phyloP scores from a whole-genome alignment of 2,797 vertebrate genomes.

The Sparidentex hasta region DNA sequence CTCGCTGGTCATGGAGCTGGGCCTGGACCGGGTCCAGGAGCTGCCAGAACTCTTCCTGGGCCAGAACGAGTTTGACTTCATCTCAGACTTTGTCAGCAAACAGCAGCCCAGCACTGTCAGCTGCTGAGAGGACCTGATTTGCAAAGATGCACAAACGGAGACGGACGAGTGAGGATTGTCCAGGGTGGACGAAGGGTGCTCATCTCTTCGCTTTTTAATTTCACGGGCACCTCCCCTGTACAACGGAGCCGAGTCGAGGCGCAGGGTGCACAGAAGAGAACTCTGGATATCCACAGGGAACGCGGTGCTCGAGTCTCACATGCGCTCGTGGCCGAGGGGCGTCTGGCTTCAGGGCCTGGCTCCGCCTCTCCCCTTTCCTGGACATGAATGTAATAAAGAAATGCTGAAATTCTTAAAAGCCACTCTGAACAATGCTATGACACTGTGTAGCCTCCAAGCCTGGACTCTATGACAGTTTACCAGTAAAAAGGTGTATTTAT shows the following conservation, averaged over 20 bases:
- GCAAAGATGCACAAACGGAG: conserved; percentile 38
- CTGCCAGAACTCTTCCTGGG: conserved; percentile 97
- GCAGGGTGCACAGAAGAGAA: conserved; percentile 62
- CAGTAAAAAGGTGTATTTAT: conserved; percentile 87
- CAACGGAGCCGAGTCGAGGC: conserved; percentile 37
- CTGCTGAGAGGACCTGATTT: conserved; percentile 86
- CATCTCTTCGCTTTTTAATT: conserved; percentile 59
- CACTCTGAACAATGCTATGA: conserved; percentile 85
- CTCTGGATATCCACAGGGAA: conserved; percentile 72
- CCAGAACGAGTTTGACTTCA: conserved; percentile 98
- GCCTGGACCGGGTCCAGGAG: conserved; percentile 95
- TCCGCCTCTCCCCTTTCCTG: conserved; percentile 70
- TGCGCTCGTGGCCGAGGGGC: conserved; percentile 61
- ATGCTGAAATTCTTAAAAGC: conserved; percentile 81
- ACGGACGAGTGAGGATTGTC: conserved; percentile 52
- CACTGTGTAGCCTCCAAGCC: conserved; percentile 80
- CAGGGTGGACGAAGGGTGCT: conserved; percentile 59
- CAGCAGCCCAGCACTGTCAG: conserved; percentile 96
- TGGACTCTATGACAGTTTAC: conserved; percentile 80
- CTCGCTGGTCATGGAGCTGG: conserved; percentile 94
- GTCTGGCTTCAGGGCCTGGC: conserved; percentile 41
- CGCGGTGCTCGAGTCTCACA: conserved; percentile 48
- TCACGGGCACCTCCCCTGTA: conserved; percentile 59
- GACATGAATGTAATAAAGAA: conserved; percentile 87
- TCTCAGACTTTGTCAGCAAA: conserved; percentile 97